phyloP scores from a whole-genome alignment of 2,113 vertebrate species.

The Tupaia tana region DNA sequence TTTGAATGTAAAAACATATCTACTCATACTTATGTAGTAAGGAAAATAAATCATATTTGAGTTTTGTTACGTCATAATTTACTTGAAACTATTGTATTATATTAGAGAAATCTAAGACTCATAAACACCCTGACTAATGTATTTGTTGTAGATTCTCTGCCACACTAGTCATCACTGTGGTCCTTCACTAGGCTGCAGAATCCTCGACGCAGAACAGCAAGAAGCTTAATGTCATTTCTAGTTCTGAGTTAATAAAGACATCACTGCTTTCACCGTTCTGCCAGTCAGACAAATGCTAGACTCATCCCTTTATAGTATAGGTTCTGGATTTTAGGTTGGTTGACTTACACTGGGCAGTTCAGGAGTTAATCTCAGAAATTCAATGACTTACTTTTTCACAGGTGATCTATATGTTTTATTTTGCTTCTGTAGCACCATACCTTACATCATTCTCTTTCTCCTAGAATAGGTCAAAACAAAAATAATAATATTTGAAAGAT shows the following conservation, averaged over 20 bases:
- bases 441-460: neutral
- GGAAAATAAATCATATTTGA: slow-evolving; percentile 4
- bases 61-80: neutral
- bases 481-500: neutral
- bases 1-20: slow-evolving; percentile 14
- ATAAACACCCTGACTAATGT: neutral
- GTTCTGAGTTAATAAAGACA: neutral
- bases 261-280: neutral
- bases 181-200: neutral
- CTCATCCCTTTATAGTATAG: neutral
- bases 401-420: neutral
- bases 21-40: neutral
- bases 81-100: neutral
- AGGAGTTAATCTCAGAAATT: neutral
- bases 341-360: neutral
- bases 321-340: neutral
- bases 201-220: neutral
- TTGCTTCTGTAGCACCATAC: neutral
- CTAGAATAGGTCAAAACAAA: slow-evolving; percentile 35
- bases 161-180: neutral
- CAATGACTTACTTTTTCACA: neutral
- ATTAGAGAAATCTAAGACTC: slow-evolving; percentile 27
- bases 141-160: neutral
- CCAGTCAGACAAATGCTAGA: neutral
- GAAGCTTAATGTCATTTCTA: neutral